phyloP scores from a whole-genome alignment of 1,140 invertebrate species.

The Cecropterus lyciades region DNA sequence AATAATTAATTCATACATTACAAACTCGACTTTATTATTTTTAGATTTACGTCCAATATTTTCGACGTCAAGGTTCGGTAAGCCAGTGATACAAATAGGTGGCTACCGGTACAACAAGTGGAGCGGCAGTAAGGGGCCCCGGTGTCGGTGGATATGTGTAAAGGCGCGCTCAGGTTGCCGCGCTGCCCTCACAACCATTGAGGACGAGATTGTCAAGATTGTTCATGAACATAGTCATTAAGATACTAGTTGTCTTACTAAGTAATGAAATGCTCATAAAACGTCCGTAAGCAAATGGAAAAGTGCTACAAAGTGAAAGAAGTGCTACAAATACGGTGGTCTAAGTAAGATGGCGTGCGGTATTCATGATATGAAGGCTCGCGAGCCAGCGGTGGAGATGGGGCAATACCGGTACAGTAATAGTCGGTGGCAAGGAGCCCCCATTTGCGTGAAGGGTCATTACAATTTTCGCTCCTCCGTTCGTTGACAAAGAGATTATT shows the following conservation, averaged over 20 bases:
- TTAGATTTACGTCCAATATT: constrained; percentile 22
- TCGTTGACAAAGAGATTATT: too few species aligned
- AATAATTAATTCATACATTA: too few species aligned
- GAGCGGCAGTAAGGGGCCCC: constrained; percentile 36
- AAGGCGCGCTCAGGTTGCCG: constrained; percentile 45
- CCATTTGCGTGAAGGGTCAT: constrained; percentile 46
- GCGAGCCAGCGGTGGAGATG: neutral
- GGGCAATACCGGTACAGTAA: constrained; percentile 55
- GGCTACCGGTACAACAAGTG: constrained; percentile 45
- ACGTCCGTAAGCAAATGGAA: too few species aligned
- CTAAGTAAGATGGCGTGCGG: too few species aligned
- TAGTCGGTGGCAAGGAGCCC: constrained; percentile 47
- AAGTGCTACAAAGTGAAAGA: too few species aligned
- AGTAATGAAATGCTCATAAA: too few species aligned
- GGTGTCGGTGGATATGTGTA: constrained; percentile 40
- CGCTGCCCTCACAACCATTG: constrained; percentile 47
- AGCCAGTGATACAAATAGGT: constrained; percentile 49
- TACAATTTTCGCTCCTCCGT: too few species aligned
- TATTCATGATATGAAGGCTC: too few species aligned
- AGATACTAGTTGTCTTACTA: too few species aligned
- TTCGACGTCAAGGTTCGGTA: constrained; percentile 41
- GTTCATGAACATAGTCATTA: constrained; percentile 45
- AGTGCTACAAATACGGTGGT: too few species aligned
- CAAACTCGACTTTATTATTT: too few species aligned
- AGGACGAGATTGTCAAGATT: constrained; percentile 41